A percentile compares a stretch with the other conserved stretches of the same genome.
These are phyloP conservation scores for Gryllus longicercus DNA, from an alignment of 2,888 invertebrate genomes.

Conservation along the genomic window DNA sequence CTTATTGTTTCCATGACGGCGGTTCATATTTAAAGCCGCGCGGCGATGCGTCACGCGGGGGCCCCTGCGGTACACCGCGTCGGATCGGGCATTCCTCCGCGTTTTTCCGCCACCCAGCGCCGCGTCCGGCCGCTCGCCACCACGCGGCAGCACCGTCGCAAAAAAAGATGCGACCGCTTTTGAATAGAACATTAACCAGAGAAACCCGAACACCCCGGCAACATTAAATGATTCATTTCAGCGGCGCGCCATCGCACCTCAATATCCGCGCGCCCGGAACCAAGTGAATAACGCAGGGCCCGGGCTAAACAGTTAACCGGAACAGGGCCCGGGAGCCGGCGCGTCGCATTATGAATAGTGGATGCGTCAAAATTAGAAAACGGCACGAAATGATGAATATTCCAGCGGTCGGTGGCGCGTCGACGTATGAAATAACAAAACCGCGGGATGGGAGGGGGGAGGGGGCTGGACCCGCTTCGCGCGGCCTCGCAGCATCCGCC, in stretches of 20 bases:
- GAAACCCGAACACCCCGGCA: neutral
- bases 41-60: too few relatives aligned
- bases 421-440: slow-evolving; percentile 17
- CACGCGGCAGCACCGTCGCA: neutral
- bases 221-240: slow-evolving; percentile 17
- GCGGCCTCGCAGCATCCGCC: too few relatives aligned
- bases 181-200: slow-evolving; percentile 7
- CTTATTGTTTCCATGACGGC: too few relatives aligned
- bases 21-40: too few relatives aligned
- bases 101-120: too few relatives aligned
- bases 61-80: too few relatives aligned
- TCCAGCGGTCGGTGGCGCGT: neutral
- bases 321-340: neutral
- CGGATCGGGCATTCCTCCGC: too few relatives aligned
- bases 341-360: slow-evolving; percentile 17
- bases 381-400: slow-evolving; percentile 11
- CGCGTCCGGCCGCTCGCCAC: neutral
- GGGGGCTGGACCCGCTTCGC: too few relatives aligned
- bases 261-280: neutral
- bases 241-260: neutral
- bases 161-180: neutral
- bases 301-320: slow-evolving; percentile 3
- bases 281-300: slow-evolving; percentile 3
- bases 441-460: neutral
- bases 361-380: slow-evolving; percentile 17